Conservation (phyloP, 2,797 vertebrate genomes). For the Pseudocheirus occidentalis region DNA sequence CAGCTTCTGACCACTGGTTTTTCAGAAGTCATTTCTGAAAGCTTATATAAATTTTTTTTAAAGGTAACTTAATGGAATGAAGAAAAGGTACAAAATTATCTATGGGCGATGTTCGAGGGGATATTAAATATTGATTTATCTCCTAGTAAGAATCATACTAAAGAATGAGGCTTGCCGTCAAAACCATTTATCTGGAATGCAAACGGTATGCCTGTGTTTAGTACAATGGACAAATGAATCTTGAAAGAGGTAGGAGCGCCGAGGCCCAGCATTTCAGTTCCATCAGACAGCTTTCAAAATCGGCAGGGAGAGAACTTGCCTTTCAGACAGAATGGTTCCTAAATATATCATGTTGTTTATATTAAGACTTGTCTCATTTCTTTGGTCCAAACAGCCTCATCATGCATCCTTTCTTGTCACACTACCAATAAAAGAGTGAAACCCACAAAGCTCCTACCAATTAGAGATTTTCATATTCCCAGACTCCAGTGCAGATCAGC, state of each 20-base stretch:
- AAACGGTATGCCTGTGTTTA: constrained; percentile 84
- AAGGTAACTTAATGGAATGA: constrained; percentile 94
- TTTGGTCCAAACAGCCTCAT: constrained; percentile 62
- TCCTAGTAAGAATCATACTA: constrained; percentile 88
- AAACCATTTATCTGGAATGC: constrained; percentile 92
- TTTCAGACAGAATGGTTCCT: constrained; percentile 69
- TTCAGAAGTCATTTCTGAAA: constrained; percentile 85
- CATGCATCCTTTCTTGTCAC: constrained; percentile 44
- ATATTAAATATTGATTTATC: constrained; percentile 98
- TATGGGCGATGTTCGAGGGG: constrained; percentile 87
- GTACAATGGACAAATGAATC: constrained; percentile 78
- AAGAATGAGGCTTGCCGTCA: constrained; percentile 90
- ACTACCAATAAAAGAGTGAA: constrained; percentile 66
- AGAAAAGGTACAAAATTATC: constrained; percentile 94
- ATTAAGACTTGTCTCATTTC: constrained; percentile 62
- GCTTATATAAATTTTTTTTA: constrained; percentile 88
- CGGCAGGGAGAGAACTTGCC: constrained; percentile 48
- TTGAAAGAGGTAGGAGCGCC: constrained; percentile 70
- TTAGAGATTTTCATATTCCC: constrained; percentile 67
- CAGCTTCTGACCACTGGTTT: constrained; percentile 87
- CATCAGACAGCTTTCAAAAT: constrained; percentile 70
- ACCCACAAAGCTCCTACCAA: constrained; percentile 54
- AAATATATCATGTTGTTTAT: constrained; percentile 68
- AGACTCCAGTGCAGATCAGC: constrained; percentile 55
- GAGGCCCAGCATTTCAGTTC: constrained; percentile 62